phyloP scores from a whole-genome alignment of 2,113 vertebrate genomes.

The Eurypyga helias region DNA sequence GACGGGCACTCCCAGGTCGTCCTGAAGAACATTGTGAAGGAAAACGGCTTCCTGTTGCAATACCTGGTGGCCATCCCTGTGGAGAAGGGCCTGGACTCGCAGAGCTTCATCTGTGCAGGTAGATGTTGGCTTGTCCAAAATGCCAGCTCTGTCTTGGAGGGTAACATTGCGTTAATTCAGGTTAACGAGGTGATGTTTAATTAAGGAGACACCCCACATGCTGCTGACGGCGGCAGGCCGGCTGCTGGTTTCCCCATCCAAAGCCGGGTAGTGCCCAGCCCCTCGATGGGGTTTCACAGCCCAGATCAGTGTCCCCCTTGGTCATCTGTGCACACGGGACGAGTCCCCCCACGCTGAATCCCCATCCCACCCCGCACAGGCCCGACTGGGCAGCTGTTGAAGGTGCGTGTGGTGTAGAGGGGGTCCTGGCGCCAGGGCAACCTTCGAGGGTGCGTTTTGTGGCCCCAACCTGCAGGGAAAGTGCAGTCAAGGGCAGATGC shows the following conservation, averaged over 20 bases:
- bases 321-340: neutral
- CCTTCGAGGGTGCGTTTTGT: neutral
- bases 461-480: neutral
- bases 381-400: neutral
- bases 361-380: neutral
- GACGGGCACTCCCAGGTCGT: constrained; percentile 74
- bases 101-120: constrained; percentile 97
- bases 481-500: neutral
- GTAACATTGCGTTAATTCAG: neutral
- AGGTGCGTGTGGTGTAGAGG: neutral
- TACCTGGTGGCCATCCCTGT: constrained; percentile 86
- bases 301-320: neutral
- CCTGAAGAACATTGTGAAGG: constrained; percentile 76
- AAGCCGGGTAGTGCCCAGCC: neutral
- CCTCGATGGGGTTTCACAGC: neutral
- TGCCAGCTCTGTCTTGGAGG: neutral
- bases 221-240: neutral
- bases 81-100: constrained; percentile 89
- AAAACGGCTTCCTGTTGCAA: constrained; percentile 81
- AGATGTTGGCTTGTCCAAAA: neutral
- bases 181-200: neutral
- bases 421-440: neutral
- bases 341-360: neutral
- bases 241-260: neutral
- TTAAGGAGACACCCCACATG: neutral